Evolutionary conservation across 1,140 invertebrate genomes (phyloP), one percentile per base, ranked within the genome.

Genomic region (Ruditapes philippinarum): DNA sequence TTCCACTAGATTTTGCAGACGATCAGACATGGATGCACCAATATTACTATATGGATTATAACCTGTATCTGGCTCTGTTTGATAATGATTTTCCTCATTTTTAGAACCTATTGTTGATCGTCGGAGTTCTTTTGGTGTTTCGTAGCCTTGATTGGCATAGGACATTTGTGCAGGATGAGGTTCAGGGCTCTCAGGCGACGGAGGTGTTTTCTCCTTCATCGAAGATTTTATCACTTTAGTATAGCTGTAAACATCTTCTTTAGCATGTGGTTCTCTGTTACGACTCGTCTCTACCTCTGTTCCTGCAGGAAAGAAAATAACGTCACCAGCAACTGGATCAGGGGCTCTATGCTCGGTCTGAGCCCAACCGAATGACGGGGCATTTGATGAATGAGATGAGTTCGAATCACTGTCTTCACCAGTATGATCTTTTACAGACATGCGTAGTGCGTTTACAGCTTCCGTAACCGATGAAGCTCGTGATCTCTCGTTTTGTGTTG

Each of bases 21-120:
- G 84, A 51, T 86, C 84, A 14, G 84, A 86, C 84, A 86, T 86
- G 12, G 84, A 86, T 12, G 70, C 49, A 12, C 84, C 84, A 36
- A 62, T 57, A n/a, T 86, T 22, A 3, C 25, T 62, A 49, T 74
- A 76, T 33, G n/a, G n/a, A 25, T 33, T 73, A 28, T 51, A 40
- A 0, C 28, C 45, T 28, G 33, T 49, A n/a, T 36, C 73, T 19
- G 76, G 84, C 38, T 86, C 84, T 31, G 84, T 86, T 33, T 86
- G 70, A 78, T 86, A 86, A 25, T 3, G n/a, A 36, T 19, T n/a
- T 0, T 33, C 42, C 25, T 70, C 42, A 17, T 84, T 65, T 14
- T 42, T n/a, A 9, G 84, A 40, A 17, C 73, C 84, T 45, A 49
- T 31, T 62, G 38, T 45, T 42, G 84, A 57, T 40, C 57, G 28